Base-by-base conservation (phyloP, 35 echinoderm and acorn worm genomes). In the Ophioderma brevispina region DNA sequence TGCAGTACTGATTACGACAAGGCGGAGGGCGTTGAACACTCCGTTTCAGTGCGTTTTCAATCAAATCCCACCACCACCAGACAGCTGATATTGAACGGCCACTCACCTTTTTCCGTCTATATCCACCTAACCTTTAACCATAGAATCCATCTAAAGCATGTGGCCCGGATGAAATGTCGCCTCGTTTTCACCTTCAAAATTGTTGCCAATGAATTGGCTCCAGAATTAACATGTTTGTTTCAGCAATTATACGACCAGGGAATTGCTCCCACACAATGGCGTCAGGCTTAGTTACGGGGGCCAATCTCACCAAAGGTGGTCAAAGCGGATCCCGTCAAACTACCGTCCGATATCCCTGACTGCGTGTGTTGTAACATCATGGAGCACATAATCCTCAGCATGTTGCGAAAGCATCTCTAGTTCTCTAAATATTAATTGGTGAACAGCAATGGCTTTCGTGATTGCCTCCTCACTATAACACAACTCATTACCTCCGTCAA, bases 371-470 rank as follows among this genome's bases (percentile, higher is more conserved):
- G n/a, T 43, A 92, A 92, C 25, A 86, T 92, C 19, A 86, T 86
- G 82, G 76, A 92, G 55, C 82, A 92, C 36, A 77, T 92, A 23
- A 36, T 92, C 19, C 46, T 92, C 13, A 84, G 55, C 31, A 59
- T 79, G 36, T 79, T 86, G 31, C 36, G n/a, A 55, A 92, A 86
- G 63, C 83, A 92, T 76, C 75, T 85, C 32, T n/a, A 46, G 31
- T 79, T 39, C 83, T n/a, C 80, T 77, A 92, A 11, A 92, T 92
- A 21, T 31, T 92, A n/a, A 86, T 92, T 14, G 83, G 86, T 55
- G 70, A 92, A 59, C 90, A 92, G 75, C 90, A 92, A n/a, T 86
- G 81, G 90, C 17, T n/a, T 92, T 75, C 59, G 82, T 77, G 49
- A 92, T 39, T 52, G 77, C 31, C 33, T 92, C 0, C 80, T 76